Evolutionary conservation across 2,888 invertebrate genomes (phyloP).

Genomic region (Tuberolachnus salignus): DNA sequence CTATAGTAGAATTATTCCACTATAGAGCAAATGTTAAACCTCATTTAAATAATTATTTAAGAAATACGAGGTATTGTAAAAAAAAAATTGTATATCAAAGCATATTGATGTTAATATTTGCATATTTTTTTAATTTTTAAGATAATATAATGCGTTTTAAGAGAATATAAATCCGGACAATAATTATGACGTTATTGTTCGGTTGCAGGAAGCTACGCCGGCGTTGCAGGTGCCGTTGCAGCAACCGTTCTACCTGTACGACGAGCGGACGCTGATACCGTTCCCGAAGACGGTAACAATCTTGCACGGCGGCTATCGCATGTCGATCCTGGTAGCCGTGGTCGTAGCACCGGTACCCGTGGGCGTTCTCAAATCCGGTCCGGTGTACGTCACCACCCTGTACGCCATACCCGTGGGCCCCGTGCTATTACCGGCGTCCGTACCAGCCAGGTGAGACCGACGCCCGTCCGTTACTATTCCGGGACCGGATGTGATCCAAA

Average conservation of each 20-base stretch:
- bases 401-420: slow-evolving; percentile 64
- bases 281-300: slow-evolving; percentile 64
- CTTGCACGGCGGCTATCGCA: slow-evolving; percentile 62
- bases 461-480: too few species aligned
- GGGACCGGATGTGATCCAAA: too few species aligned
- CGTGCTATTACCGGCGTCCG: slow-evolving; percentile 58
- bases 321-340: slow-evolving; percentile 64
- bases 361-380: slow-evolving; percentile 59
- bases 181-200: too few species aligned
- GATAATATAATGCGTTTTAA: too few species aligned
- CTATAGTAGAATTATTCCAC: too few species aligned
- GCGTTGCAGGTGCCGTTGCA: slow-evolving; percentile 63
- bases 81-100: too few species aligned
- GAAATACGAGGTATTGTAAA: too few species aligned
- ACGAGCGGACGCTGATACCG: slow-evolving; percentile 62
- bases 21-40: too few species aligned
- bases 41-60: too few species aligned
- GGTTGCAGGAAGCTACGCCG: slow-evolving; percentile 63
- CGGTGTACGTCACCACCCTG: slow-evolving; percentile 62
- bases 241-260: slow-evolving; percentile 63
- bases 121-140: too few species aligned
- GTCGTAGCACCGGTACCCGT: slow-evolving; percentile 63
- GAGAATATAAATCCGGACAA: too few species aligned
- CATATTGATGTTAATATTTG: too few species aligned
- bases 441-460: slow-evolving; percentile 56